Conservation (phyloP, 2,888 invertebrate genomes). For the Eulithis testata region DNA sequence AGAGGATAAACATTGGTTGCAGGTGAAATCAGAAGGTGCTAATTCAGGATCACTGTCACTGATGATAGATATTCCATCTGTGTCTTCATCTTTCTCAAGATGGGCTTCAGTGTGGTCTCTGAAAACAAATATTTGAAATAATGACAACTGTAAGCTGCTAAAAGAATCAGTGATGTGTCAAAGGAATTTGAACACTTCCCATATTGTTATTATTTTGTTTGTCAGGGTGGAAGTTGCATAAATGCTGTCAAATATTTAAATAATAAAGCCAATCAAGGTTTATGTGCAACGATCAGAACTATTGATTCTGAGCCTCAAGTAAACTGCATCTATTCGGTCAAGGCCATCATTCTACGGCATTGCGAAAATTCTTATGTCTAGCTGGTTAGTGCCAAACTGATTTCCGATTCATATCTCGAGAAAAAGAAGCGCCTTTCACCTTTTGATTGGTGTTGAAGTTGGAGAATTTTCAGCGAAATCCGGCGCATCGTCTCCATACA, state of each 20-base stretch:
- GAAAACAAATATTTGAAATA: conserved; percentile 33
- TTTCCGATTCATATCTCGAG: background rate
- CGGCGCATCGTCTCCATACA: conserved; percentile 58
- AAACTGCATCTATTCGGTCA: background rate
- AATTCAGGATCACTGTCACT: conserved; percentile 78
- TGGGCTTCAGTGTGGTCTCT: conserved; percentile 52
- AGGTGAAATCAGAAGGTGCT: conserved; percentile 56
- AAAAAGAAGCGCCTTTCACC: conserved; percentile 44
- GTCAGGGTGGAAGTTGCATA: too few relatives aligned
- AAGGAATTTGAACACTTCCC: too few relatives aligned
- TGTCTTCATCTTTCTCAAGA: conserved; percentile 77
- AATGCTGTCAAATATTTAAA: too few relatives aligned
- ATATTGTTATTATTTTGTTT: too few relatives aligned
- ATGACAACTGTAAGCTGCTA: background rate
- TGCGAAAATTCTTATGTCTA: background rate
- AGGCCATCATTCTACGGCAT: background rate
- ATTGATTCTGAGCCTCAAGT: too few relatives aligned
- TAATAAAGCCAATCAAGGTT: too few relatives aligned
- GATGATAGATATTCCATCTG: conserved; percentile 81
- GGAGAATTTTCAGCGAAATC: conserved; percentile 52
- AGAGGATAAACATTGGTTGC: conserved; percentile 50
- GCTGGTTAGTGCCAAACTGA: background rate
- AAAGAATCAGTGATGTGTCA: background rate
- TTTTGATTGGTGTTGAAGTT: conserved; percentile 42
- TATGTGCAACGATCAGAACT: too few relatives aligned